Evolutionary conservation across 1,140 invertebrate species (phyloP).

Genomic region (Panulirus ornatus): DNA sequence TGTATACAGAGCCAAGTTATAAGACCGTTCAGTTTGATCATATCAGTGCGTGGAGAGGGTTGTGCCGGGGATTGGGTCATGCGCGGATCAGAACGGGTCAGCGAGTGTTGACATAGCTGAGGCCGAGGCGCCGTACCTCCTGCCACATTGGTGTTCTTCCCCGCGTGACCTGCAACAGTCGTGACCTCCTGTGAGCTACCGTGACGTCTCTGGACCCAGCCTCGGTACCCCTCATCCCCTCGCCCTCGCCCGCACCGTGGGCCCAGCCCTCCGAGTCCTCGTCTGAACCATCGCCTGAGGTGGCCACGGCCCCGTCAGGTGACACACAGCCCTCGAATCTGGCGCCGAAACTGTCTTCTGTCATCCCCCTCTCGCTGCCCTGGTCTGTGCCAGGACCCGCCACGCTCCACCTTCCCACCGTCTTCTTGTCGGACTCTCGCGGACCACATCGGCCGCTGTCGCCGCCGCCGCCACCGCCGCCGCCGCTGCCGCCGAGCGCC

Average conservation of each 20-base stretch:
- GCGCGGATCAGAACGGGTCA: conserved; percentile 22
- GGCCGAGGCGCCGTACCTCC: background rate
- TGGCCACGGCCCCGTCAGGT: conserved; percentile 52
- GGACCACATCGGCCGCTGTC: conserved; percentile 48
- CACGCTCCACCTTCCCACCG: conserved; percentile 55
- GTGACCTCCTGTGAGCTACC: conserved; percentile 32
- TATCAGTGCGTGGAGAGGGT: conserved; percentile 21
- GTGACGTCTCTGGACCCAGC: conserved; percentile 57
- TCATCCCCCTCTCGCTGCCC: conserved; percentile 56
- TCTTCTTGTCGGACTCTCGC: conserved; percentile 55
- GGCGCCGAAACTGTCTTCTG: conserved; percentile 56
- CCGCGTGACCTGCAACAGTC: background rate
- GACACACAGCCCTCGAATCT: conserved; percentile 39
- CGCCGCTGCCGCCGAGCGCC: conserved; percentile 17
- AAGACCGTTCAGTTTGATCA: background rate
- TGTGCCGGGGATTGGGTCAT: conserved; percentile 20
- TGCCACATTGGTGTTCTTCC: conserved; percentile 10
- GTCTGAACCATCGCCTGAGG: conserved; percentile 50
- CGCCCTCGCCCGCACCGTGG: conserved; percentile 10
- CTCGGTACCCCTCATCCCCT: conserved; percentile 36
- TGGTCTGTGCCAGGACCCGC: conserved; percentile 56
- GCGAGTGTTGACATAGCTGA: background rate
- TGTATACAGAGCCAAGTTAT: conserved; percentile 17
- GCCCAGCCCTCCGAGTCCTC: conserved; percentile 40
- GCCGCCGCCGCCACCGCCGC: conserved; percentile 60